Conservation (phyloP, 2,888 invertebrate genomes). For the Chesias legatella region DNA sequence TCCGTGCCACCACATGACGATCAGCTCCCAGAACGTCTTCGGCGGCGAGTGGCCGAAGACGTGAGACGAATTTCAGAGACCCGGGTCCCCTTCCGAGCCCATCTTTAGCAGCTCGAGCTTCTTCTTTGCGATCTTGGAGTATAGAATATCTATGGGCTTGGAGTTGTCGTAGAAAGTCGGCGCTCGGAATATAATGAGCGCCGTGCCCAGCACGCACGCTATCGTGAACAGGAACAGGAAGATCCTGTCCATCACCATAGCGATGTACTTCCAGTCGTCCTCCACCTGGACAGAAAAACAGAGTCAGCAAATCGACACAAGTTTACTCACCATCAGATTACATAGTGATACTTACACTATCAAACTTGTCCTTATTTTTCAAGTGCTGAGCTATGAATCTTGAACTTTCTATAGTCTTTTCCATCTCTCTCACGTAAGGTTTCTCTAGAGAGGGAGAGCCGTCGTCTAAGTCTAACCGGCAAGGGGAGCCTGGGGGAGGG, state of each 20-base stretch:
- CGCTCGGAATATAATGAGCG: constrained; percentile 92
- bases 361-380: constrained; percentile 96
- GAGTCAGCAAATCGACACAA: constrained; percentile 9
- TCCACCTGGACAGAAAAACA: constrained; percentile 84
- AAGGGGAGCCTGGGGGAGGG: constrained; percentile 85
- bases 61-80: constrained; percentile 85
- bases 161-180: constrained; percentile 95
- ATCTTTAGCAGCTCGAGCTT: constrained; percentile 93
- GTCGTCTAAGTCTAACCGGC: constrained; percentile 80
- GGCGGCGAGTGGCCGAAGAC: constrained; percentile 85
- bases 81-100: constrained; percentile 86
- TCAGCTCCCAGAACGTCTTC: constrained; percentile 82
- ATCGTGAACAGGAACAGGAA: constrained; percentile 97
- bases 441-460: constrained; percentile 91
- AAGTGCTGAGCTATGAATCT: constrained; percentile 97
- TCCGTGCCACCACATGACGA: constrained; percentile 81
- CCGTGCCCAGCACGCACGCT: constrained; percentile 94
- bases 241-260: constrained; percentile 96
- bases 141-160: constrained; percentile 92
- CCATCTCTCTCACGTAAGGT: constrained; percentile 90
- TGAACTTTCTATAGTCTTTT: constrained; percentile 95
- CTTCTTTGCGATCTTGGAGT: constrained; percentile 95
- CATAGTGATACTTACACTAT: constrained; percentile 87
- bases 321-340: neutral
- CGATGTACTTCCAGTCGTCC: constrained; percentile 99